A percentile compares a stretch with the other conserved stretches of the same genome.
These are phyloP conservation scores for Drosophila mayri DNA, from an alignment of 1,140 invertebrate genomes.

Conservation along the genomic window DNA sequence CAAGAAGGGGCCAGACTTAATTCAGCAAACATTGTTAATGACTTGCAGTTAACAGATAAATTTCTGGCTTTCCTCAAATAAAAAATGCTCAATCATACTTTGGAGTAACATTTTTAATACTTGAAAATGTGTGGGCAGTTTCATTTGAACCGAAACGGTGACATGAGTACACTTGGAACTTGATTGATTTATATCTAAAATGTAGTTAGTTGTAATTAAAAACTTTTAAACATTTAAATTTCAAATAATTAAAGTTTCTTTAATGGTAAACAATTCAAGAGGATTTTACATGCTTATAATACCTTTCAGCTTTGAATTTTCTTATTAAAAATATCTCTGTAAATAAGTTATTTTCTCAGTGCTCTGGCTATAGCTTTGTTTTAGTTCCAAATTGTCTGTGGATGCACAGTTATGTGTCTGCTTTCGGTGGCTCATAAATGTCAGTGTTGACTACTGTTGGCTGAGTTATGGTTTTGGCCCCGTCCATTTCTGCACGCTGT, in stretches of 20 bases:
- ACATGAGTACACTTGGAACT: background rate
- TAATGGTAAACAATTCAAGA: no score
- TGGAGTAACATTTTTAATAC: background rate
- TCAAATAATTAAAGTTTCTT: no score
- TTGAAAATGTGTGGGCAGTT: conserved; percentile 3
- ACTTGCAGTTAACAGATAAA: background rate
- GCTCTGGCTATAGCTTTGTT: background rate
- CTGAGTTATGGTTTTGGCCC: conserved; percentile 37
- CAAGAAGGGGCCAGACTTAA: background rate
- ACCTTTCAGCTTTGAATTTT: background rate
- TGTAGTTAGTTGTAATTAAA: background rate
- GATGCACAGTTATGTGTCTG: conserved; percentile 26
- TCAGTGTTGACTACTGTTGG: conserved; percentile 35
- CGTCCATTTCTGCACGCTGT: conserved; percentile 7
- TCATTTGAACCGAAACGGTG: background rate
- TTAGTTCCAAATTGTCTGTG: conserved; percentile 28
- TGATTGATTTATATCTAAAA: background rate
- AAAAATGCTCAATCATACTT: conserved; percentile 9
- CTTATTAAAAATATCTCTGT: background rate
- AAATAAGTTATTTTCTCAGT: background rate
- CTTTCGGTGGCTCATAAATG: conserved; percentile 56
- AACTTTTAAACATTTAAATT: no score
- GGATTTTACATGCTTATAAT: no score
- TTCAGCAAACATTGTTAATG: background rate
- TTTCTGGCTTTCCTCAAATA: conserved; percentile 1